Evolutionary conservation across 2,113 vertebrate genomes (phyloP).

Genomic region (Pluvianellus socialis): DNA sequence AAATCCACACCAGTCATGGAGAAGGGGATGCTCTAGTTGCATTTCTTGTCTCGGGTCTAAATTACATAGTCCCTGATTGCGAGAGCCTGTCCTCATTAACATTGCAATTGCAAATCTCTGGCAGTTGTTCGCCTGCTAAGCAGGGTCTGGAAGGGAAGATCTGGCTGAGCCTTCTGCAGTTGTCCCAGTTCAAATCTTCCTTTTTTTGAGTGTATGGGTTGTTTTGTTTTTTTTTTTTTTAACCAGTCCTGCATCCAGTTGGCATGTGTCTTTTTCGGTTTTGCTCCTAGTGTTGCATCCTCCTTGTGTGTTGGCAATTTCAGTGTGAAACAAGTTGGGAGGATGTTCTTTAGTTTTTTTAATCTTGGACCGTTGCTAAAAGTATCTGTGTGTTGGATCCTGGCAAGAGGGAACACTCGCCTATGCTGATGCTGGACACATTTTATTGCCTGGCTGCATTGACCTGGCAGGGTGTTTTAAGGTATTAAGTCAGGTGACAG

Average conservation of each 20-base stretch:
- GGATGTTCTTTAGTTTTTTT: background rate
- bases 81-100: background rate
- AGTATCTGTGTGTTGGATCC: too few relatives aligned
- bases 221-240: too few relatives aligned
- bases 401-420: rapidly evolving
- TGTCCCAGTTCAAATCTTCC: background rate
- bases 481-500: background rate
- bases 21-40: background rate
- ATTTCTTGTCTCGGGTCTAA: background rate
- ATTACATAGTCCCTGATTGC: background rate
- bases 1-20: background rate
- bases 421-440: rapidly evolving
- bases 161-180: background rate
- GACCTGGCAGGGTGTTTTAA: background rate
- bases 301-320: background rate
- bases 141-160: background rate
- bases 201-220: background rate
- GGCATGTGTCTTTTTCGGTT: background rate
- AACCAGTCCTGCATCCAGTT: background rate
- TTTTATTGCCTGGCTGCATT: background rate
- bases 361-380: background rate
- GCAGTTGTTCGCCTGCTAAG: background rate
- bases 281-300: background rate
- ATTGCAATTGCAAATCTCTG: background rate
- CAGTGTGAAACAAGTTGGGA: background rate